A percentile compares a stretch with the other conserved stretches of the same genome.
These are phyloP conservation scores for Drosophila teissieri DNA, from an alignment of 1,140 invertebrate genomes.

Conservation along the genomic window DNA sequence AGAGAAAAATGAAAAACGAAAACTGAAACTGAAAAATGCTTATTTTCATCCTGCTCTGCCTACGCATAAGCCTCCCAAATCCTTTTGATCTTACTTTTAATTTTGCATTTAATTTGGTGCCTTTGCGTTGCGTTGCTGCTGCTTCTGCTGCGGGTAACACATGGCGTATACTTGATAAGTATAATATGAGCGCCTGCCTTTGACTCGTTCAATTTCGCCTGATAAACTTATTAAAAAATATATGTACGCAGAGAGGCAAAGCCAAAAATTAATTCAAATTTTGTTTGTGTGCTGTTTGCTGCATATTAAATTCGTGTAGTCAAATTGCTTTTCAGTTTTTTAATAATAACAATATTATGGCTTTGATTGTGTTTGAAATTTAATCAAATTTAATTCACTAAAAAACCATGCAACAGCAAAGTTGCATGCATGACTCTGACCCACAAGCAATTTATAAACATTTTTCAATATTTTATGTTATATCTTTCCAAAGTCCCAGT, in stretches of 20 bases:
- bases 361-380: conserved; percentile 28
- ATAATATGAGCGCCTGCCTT: conserved; percentile 26
- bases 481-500: conserved; percentile 28
- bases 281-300: conserved; percentile 28
- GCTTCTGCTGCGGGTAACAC: conserved; percentile 49
- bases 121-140: conserved; percentile 3
- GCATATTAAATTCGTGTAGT: conserved; percentile 55
- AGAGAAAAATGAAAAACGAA: conserved; percentile 6
- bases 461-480: conserved; percentile 24
- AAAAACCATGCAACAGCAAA: conserved; percentile 16
- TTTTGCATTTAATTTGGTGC: conserved; percentile 71
- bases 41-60: conserved; percentile 8
- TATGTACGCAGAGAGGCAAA: conserved; percentile 1
- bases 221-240: conserved; percentile 66
- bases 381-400: conserved; percentile 27
- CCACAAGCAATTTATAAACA: conserved; percentile 16
- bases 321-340: conserved; percentile 44
- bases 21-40: conserved; percentile 29
- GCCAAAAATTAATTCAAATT: conserved; percentile 53
- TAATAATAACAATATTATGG: conserved; percentile 28
- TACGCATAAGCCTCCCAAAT: conserved; percentile 50
- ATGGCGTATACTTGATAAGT: conserved; percentile 73
- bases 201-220: conserved; percentile 49
- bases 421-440: neutral
- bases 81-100: conserved; percentile 80